Conservation (phyloP, 2,113 vertebrate genomes). For the Cryptotis parvus region DNA sequence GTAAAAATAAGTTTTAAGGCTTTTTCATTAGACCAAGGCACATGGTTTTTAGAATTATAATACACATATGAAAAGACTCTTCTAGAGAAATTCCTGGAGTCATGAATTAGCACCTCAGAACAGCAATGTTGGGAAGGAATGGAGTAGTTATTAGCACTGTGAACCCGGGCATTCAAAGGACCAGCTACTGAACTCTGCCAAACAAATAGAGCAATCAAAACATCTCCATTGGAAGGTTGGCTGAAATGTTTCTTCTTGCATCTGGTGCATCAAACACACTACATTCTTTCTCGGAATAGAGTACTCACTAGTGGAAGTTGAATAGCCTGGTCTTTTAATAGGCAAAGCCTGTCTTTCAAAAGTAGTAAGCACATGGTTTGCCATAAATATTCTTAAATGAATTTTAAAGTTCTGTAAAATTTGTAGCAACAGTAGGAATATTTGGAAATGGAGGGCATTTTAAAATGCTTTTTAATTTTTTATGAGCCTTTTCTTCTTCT, state of each 20-base stretch:
- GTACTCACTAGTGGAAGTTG: neutral
- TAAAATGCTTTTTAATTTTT: neutral
- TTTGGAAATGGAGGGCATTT: neutral
- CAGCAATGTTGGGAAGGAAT: rapidly evolving
- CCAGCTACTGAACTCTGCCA: neutral
- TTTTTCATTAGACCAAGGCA: slow-evolving; percentile 15
- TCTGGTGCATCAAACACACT: neutral
- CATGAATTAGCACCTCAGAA: neutral
- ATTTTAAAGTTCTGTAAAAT: slow-evolving; percentile 28
- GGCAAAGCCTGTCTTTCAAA: slow-evolving; percentile 26
- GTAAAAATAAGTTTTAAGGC: neutral
- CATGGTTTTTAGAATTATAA: neutral
- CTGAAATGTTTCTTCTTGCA: neutral
- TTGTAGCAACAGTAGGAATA: neutral
- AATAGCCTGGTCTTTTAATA: neutral
- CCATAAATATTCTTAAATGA: slow-evolving; percentile 5
- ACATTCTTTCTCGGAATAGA: slow-evolving; percentile 13
- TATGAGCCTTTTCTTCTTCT: too few species aligned
- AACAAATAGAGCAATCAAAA: neutral
- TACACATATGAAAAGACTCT: neutral
- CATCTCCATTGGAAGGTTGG: neutral
- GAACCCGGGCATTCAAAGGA: neutral
- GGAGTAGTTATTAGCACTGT: neutral
- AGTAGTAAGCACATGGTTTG: slow-evolving; percentile 20
- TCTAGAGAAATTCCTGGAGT: neutral